These are phyloP conservation scores for Charadrius vociferus DNA, from an alignment of 2,113 vertebrate genomes.

Conservation along the genomic window DNA sequence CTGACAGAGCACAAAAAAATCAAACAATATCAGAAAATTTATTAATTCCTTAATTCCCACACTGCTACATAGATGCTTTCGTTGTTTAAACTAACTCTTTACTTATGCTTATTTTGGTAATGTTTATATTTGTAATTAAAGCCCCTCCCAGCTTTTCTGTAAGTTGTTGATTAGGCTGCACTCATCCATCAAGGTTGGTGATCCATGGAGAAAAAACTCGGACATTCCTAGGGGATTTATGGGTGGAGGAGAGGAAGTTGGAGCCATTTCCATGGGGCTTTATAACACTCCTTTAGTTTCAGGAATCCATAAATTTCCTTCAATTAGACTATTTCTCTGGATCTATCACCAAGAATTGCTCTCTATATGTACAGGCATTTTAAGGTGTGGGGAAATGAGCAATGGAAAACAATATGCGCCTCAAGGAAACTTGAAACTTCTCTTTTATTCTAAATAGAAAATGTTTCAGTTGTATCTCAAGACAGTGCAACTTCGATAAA, in stretches of 20 bases:
- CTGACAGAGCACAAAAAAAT: background rate
- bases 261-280: background rate
- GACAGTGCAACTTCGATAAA: background rate
- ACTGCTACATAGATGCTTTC: background rate
- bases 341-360: background rate
- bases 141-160: background rate
- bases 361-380: background rate
- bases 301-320: background rate
- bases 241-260: background rate
- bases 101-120: background rate
- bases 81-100: background rate
- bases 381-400: background rate
- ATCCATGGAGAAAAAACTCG: accelerated
- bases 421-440: background rate
- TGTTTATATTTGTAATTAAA: background rate
- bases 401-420: background rate
- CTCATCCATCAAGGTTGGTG: background rate
- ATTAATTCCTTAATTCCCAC: background rate
- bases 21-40: background rate
- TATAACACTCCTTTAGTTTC: background rate
- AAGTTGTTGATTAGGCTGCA: background rate
- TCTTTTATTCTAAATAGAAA: background rate
- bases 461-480: background rate
- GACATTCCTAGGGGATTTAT: background rate
- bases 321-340: background rate